These are phyloP conservation scores for Labroides dimidiatus DNA, from an alignment of 2,797 vertebrate genomes.

Conservation along the genomic window DNA sequence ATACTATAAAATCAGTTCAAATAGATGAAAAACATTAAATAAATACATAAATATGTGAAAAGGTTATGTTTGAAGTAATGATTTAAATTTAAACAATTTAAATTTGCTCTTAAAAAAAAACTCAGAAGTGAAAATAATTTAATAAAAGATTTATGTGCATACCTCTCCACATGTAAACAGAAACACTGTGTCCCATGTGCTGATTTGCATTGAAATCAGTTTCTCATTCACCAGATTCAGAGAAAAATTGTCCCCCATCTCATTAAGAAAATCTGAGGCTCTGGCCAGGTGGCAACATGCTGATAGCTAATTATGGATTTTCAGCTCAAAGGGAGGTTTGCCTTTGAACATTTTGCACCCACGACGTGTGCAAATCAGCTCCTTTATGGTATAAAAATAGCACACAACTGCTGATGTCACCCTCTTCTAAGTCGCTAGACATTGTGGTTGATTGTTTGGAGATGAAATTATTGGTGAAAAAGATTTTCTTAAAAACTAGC, in stretches of 20 bases:
- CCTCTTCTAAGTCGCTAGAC: background rate
- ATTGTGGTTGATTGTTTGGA: background rate
- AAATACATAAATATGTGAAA: too few species aligned
- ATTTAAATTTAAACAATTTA: too few species aligned
- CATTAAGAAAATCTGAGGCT: background rate
- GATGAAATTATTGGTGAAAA: too few species aligned
- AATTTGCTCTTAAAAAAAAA: too few species aligned
- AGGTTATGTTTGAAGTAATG: too few species aligned
- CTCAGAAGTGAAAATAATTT: too few species aligned
- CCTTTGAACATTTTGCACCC: conserved; percentile 1
- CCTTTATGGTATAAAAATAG: background rate
- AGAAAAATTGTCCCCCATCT: background rate
- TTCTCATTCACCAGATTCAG: background rate
- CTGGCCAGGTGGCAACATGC: background rate
- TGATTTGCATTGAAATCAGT: background rate
- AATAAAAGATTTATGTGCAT: too few species aligned
- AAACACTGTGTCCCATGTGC: background rate
- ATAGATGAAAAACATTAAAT: too few species aligned
- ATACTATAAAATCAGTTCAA: too few species aligned
- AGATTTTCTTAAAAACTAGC: background rate
- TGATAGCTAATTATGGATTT: background rate
- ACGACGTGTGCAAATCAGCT: background rate
- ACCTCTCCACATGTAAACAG: too few species aligned
- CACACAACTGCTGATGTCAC: background rate
- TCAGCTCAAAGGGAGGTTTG: background rate